These are phyloP conservation scores for Euphydryas editha DNA, from an alignment of 2,888 invertebrate species.

Conservation along the genomic window DNA sequence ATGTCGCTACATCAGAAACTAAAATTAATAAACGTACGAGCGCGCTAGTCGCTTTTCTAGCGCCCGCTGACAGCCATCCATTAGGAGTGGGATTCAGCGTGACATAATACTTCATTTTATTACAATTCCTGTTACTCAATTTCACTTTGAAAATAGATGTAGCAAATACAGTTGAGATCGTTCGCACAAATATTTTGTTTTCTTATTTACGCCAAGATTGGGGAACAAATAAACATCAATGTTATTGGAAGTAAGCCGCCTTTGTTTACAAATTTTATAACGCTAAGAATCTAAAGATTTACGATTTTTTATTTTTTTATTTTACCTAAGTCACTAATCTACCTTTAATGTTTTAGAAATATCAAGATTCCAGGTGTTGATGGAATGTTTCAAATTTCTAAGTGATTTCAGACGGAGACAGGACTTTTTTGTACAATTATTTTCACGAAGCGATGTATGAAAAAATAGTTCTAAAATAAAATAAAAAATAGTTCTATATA, in stretches of 20 bases:
- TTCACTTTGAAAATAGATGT: slow-evolving; percentile 30
- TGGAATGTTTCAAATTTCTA: too few species aligned
- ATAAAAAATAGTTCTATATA: too few species aligned
- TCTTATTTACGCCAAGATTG: background rate
- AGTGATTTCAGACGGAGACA: too few species aligned
- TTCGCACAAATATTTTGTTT: slow-evolving; percentile 6
- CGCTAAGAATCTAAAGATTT: too few species aligned
- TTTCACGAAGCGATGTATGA: too few species aligned
- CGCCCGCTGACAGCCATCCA: slow-evolving; percentile 31
- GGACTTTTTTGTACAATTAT: too few species aligned
- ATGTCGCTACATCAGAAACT: too few species aligned
- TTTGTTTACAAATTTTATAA: background rate
- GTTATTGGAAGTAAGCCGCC: background rate
- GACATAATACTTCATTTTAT: slow-evolving; percentile 43
- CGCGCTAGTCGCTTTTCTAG: slow-evolving; percentile 7
- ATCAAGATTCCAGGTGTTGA: too few species aligned
- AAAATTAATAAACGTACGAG: background rate
- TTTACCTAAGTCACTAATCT: too few species aligned
- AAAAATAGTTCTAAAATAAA: too few species aligned
- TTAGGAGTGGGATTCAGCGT: slow-evolving; percentile 41
- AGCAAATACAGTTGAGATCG: background rate
- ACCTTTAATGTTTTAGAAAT: too few species aligned
- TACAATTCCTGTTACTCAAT: slow-evolving; percentile 34
- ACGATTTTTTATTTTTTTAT: too few species aligned
- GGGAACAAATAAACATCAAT: background rate